Evolutionary conservation across 2,888 invertebrate genomes (phyloP).

Genomic region (Cheilosia impressa): DNA sequence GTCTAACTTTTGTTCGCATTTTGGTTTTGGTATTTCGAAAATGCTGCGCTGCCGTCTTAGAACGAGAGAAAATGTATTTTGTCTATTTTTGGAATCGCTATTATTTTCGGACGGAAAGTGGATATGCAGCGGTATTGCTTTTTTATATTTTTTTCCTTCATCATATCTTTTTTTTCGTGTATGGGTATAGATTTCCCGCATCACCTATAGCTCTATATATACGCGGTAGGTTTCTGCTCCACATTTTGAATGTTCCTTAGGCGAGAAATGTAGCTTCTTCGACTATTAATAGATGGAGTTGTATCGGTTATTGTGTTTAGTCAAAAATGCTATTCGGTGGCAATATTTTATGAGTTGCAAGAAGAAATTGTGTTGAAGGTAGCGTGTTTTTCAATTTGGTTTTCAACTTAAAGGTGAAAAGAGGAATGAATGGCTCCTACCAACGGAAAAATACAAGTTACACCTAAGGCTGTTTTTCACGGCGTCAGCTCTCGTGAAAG

Average conservation of each 20-base stretch:
- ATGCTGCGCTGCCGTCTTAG: conserved; percentile 37
- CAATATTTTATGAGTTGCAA: background rate
- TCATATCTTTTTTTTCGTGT: conserved; percentile 64
- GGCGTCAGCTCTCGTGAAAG: background rate
- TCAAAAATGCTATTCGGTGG: conserved; percentile 5
- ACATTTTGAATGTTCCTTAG: conserved; percentile 64
- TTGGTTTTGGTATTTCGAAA: conserved; percentile 26
- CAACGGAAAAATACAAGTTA: background rate
- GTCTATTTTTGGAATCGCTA: conserved; percentile 74
- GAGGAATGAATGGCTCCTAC: no score
- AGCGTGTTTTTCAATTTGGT: background rate
- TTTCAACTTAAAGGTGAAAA: background rate
- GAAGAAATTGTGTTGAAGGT: background rate
- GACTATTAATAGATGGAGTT: conserved; percentile 62
- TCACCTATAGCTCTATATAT: conserved; percentile 42
- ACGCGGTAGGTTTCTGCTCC: conserved; percentile 48
- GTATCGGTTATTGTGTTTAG: conserved; percentile 8
- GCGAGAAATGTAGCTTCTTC: conserved; percentile 31
- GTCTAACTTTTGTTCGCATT: conserved; percentile 52
- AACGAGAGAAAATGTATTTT: conserved; percentile 60
- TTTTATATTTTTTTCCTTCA: conserved; percentile 40
- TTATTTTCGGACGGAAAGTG: conserved; percentile 74
- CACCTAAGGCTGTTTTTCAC: background rate
- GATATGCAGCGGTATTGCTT: conserved; percentile 64
- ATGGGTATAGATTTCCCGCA: conserved; percentile 63